A percentile compares a stretch with the other conserved stretches of the same genome.
Evolutionary conservation across 2,113 vertebrate species (phyloP).

Genomic region (Sinocyclocheilus rhinocerous): DNA sequence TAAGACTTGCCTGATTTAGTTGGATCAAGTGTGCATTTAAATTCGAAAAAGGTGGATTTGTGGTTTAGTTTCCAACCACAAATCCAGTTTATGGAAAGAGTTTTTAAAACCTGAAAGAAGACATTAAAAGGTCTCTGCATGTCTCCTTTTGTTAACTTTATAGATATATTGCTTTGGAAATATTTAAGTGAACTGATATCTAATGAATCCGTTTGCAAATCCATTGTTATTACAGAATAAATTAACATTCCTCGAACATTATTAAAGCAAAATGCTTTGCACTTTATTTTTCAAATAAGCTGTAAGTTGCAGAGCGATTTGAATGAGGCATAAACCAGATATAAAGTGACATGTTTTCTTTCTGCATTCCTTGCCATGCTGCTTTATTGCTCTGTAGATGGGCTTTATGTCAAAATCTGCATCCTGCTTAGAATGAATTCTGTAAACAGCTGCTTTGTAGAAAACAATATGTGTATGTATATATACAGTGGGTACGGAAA

Average conservation of each 20-base stretch:
- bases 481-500: too few species aligned
- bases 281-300: neutral
- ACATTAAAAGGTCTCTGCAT: neutral
- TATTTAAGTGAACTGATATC: constrained; percentile 5
- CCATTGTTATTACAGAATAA: constrained; percentile 15
- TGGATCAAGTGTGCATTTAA: neutral
- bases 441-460: neutral
- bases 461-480: neutral
- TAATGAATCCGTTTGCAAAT: neutral
- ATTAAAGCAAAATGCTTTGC: constrained; percentile 1
- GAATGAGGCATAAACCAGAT: constrained; percentile 33
- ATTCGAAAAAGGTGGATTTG: neutral
- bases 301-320: constrained; percentile 20
- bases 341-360: constrained; percentile 42
- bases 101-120: neutral
- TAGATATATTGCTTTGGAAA: neutral
- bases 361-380: constrained; percentile 32
- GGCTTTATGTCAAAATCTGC: constrained; percentile 29
- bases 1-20: constrained; percentile 1
- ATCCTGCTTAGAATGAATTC: neutral
- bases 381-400: constrained; percentile 35
- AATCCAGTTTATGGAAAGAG: neutral
- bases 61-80: constrained; percentile 14
- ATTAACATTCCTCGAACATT: constrained; percentile 9
- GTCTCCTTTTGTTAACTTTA: neutral